Percentiles rank a stretch among this genome's conserved stretches.
Evolutionary conservation across 1,140 invertebrate genomes (phyloP).

Genomic region (Drosophila nasuta): DNA sequence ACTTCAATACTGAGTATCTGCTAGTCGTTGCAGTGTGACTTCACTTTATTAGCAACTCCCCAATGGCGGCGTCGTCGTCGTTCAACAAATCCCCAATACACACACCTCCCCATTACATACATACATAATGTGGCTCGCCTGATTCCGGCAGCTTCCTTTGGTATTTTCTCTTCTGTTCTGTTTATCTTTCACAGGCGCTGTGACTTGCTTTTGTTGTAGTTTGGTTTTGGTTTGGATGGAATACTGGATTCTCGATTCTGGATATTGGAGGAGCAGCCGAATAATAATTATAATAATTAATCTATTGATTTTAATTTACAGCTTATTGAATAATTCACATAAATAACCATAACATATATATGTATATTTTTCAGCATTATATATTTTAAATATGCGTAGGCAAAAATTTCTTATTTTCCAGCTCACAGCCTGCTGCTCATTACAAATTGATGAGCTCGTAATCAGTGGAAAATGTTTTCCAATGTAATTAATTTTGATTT

Average conservation of each 20-base stretch:
- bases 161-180: slow-evolving; percentile 25
- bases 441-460: slow-evolving; percentile 73
- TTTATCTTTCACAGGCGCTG: slow-evolving; percentile 61
- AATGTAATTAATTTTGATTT: slow-evolving; percentile 54
- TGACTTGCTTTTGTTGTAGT: slow-evolving; percentile 65
- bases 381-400: slow-evolving; percentile 47
- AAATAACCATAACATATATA: slow-evolving; percentile 44
- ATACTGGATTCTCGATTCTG: slow-evolving; percentile 12
- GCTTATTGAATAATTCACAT: slow-evolving; percentile 68
- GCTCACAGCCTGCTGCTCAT: slow-evolving; percentile 45
- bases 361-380: slow-evolving; percentile 56
- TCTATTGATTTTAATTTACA: slow-evolving; percentile 76
- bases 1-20: slow-evolving; percentile 6
- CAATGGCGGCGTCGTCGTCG: slow-evolving; percentile 40
- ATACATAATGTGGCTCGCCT: slow-evolving; percentile 50
- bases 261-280: neutral
- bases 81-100: slow-evolving; percentile 41
- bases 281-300: slow-evolving; percentile 63
- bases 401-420: slow-evolving; percentile 41
- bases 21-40: neutral
- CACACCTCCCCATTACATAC: slow-evolving; percentile 18
- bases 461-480: slow-evolving; percentile 61
- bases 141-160: slow-evolving; percentile 45
- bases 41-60: slow-evolving; percentile 17
- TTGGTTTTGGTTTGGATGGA: slow-evolving; percentile 75